These are phyloP conservation scores for Istiophorus platypterus DNA, from an alignment of 2,113 vertebrate species.

Conservation along the genomic window DNA sequence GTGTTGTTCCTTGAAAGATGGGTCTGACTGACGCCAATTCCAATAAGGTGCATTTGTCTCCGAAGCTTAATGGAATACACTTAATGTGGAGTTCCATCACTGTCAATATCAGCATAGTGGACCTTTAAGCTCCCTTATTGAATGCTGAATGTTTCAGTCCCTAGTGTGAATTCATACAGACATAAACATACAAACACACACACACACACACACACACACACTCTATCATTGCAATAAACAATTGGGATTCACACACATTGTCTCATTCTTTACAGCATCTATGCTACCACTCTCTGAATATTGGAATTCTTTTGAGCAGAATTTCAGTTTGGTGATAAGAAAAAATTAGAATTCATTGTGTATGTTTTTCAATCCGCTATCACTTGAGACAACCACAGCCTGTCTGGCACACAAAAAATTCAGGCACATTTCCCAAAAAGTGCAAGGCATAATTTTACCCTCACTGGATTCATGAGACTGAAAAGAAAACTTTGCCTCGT, in stretches of 20 bases:
- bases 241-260: neutral
- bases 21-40: slow-evolving; percentile 45
- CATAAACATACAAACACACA: slow-evolving; percentile 2
- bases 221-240: neutral
- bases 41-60: slow-evolving; percentile 53
- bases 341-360: slow-evolving; percentile 37
- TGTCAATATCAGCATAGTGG: slow-evolving; percentile 26
- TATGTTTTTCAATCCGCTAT: slow-evolving; percentile 13
- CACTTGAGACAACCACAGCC: slow-evolving; percentile 13
- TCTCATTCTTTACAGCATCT: slow-evolving; percentile 5
- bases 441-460: slow-evolving; percentile 15
- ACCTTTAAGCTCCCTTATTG: slow-evolving; percentile 36
- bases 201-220: neutral
- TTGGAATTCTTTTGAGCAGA: slow-evolving; percentile 26
- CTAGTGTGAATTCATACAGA: slow-evolving; percentile 4
- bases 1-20: slow-evolving; percentile 50
- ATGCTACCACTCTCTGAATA: slow-evolving; percentile 1
- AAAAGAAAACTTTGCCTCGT: slow-evolving; percentile 4
- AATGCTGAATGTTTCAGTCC: slow-evolving; percentile 29
- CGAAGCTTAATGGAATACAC: slow-evolving; percentile 39
- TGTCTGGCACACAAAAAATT: slow-evolving; percentile 31
- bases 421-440: slow-evolving; percentile 15
- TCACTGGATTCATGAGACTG: slow-evolving; percentile 1
- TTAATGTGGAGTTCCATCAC: slow-evolving; percentile 38
- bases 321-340: slow-evolving; percentile 24